Percentiles rank a stretch among this genome's conserved stretches.
Evolutionary conservation across 2,113 vertebrate species (phyloP).

Genomic region (Zosterops lateralis): DNA sequence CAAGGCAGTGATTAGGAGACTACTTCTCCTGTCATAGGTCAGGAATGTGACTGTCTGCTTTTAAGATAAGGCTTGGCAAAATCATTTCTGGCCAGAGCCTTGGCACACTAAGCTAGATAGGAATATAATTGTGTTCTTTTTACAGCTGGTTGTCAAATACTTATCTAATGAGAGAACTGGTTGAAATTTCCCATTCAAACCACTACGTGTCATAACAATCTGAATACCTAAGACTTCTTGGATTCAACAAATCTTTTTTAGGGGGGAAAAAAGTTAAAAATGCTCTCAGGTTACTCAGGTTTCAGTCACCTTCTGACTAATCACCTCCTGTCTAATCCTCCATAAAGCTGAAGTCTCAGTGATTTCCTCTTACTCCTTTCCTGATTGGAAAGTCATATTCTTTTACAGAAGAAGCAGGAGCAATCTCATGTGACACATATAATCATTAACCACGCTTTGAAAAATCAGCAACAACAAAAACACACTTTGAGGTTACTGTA

Average conservation of each 20-base stretch:
- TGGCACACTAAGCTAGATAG: background rate
- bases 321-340: background rate
- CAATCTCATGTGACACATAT: background rate
- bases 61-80: constrained; percentile 19
- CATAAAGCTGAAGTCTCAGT: background rate
- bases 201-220: background rate
- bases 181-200: background rate
- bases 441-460: background rate
- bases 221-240: background rate
- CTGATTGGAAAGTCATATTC: background rate
- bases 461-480: background rate
- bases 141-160: background rate
- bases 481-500: background rate
- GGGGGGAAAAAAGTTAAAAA: background rate
- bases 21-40: background rate
- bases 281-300: background rate
- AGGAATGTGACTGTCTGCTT: constrained; percentile 35
- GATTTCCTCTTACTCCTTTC: background rate
- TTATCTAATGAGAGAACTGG: background rate
- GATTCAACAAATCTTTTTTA: background rate
- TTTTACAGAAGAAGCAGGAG: background rate
- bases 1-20: background rate
- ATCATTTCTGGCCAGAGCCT: background rate
- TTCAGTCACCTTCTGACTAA: constrained; percentile 4
- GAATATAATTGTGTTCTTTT: background rate